Base-by-base conservation (phyloP, 2,888 invertebrate genomes). In the Rotaria socialis region DNA sequence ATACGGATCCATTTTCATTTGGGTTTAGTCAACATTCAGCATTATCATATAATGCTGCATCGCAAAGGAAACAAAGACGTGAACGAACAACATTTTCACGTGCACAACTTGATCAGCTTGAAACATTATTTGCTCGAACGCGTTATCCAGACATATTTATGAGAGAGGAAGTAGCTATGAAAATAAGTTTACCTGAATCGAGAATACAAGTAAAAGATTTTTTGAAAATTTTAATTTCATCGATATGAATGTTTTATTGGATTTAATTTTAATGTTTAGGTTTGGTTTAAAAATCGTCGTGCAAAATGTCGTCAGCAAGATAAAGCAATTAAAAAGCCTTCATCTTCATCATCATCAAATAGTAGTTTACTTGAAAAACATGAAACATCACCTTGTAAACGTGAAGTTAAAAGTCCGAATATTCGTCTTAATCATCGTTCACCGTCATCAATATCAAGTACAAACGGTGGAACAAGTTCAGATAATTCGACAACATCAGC, bases 131-230 rank as follows among this genome's bases (percentile, higher is more conserved):
- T 92, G 94, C 94, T 89, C 98, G 97, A 92, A 99, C 98, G 16
- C 93, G 97, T 89, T 99, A 99, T 89, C 92, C 99, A 6, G 99
- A 99, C 92, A 98, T 99, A 91, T 99, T 98, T 93, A 97, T 97
- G 96, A 92, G 99, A 87, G 99, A 99, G 90, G 99, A 99, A 92
- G 97, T 98, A 84, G 98, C 99, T 0, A 92, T 96, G 87, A 97
- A 98, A 92, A 99, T 99, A 90, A 96, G 95, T 92, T 93, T 99
- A 85, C 97, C 98, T 0, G 99, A 99, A 92, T 96, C 96, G 47
- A 93, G 99, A 92, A 97, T 98, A 19, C 98, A 98, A 95, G 98
- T 98, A 92, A 88, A 87, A 52, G 1, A 50, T 16, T n/a, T 14
- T 3, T 50, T 58, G n/a, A 35, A 35, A 35, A 56, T 85, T 52